Conservation (phyloP, 2,797 vertebrate species). For the Siniperca scherzeri region DNA sequence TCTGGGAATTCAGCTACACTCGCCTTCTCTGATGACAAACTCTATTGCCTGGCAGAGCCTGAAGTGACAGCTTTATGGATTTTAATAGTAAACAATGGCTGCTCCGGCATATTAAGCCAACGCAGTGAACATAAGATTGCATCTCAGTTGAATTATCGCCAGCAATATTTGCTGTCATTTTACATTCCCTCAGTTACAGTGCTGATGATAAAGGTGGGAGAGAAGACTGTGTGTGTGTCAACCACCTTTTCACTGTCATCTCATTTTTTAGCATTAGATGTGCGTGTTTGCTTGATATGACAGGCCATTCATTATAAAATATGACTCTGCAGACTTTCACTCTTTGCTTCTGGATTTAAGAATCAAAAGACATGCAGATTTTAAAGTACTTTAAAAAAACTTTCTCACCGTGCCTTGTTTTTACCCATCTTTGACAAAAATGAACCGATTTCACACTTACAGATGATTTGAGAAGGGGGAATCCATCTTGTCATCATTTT, state of each 20-base stretch:
- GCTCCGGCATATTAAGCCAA: slow-evolving; percentile 48
- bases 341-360: slow-evolving; percentile 2
- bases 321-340: slow-evolving; percentile 37
- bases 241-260: slow-evolving; percentile 35
- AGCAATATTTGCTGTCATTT: slow-evolving; percentile 66
- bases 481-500: background rate
- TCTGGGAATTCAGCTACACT: slow-evolving; percentile 20
- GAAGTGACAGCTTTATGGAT: slow-evolving; percentile 51
- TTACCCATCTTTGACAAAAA: background rate
- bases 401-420: background rate
- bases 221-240: slow-evolving; percentile 9
- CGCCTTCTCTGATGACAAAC: background rate
- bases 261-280: slow-evolving; percentile 55
- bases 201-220: slow-evolving; percentile 39
- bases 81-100: slow-evolving; percentile 67
- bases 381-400: background rate
- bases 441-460: slow-evolving; percentile 9
- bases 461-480: background rate
- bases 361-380: slow-evolving; percentile 19
- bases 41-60: slow-evolving; percentile 7
- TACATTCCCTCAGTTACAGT: slow-evolving; percentile 42
- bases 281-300: slow-evolving; percentile 38
- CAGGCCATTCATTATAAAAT: slow-evolving; percentile 52
- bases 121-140: slow-evolving; percentile 47
- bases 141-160: slow-evolving; percentile 65